phyloP scores from a whole-genome alignment of 35 echinoderm and acorn worm genomes.

The Lytechinus variegatus region DNA sequence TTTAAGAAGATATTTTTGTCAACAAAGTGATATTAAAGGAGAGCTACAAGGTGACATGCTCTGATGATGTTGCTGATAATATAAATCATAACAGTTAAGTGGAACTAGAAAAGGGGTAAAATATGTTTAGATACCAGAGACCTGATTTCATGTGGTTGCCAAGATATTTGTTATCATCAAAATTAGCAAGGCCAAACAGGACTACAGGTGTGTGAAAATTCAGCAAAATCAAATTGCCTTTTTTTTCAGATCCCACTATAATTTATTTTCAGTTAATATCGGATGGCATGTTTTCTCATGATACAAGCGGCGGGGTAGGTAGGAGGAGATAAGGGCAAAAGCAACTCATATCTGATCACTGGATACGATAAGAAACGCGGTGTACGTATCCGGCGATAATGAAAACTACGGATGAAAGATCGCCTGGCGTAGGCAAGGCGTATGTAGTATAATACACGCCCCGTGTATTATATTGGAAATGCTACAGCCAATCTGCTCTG shows the following conservation, averaged over 20 bases:
- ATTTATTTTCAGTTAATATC: conserved; percentile 30
- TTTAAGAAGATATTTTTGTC: neutral
- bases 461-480: neutral
- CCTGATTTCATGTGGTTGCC: neutral
- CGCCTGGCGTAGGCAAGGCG: neutral
- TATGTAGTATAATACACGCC: conserved; percentile 33
- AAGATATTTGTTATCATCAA: conserved; percentile 15
- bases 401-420: conserved; percentile 52
- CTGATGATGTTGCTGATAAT: neutral
- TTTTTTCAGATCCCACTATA: neutral
- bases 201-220: neutral
- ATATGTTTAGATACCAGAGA: neutral
- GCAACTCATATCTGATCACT: conserved; percentile 51
- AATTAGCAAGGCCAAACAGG: neutral
- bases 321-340: conserved; percentile 27
- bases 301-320: neutral
- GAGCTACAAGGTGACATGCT: neutral
- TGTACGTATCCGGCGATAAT: conserved; percentile 51
- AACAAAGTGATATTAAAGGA: neutral
- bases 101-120: neutral
- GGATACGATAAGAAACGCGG: conserved; percentile 18
- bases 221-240: neutral
- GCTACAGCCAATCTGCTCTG: neutral
- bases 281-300: conserved; percentile 44
- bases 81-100: neutral